Evolutionary conservation across 2,888 invertebrate species (phyloP).

Genomic region (Ennomos quercinarius): DNA sequence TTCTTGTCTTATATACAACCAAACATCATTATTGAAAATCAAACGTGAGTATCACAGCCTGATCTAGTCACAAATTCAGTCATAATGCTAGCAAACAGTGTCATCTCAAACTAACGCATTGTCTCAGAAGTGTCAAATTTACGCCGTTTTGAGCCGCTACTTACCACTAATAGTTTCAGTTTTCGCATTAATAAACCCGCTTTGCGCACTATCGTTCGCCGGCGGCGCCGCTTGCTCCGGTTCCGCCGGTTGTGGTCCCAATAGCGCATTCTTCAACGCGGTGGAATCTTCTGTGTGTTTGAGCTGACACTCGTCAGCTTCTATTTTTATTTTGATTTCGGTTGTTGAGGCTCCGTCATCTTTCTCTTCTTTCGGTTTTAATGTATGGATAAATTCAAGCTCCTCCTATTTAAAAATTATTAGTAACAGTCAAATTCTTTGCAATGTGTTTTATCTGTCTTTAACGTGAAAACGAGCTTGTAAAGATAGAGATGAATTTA

Average conservation of each 20-base stretch:
- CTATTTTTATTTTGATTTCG: conserved; percentile 63
- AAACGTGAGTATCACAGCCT: too few relatives aligned
- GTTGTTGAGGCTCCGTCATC: conserved; percentile 59
- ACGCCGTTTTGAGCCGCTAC: neutral
- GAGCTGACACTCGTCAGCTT: conserved; percentile 64
- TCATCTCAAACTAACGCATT: too few relatives aligned
- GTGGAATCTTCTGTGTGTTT: conserved; percentile 80
- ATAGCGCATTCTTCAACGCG: conserved; percentile 75
- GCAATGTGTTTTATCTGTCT: too few relatives aligned
- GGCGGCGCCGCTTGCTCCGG: conserved; percentile 54
- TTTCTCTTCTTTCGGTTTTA: conserved; percentile 88
- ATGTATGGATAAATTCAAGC: conserved; percentile 88
- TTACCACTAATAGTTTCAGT: conserved; percentile 65
- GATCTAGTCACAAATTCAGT: too few relatives aligned
- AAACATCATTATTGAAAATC: too few relatives aligned
- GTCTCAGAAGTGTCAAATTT: too few relatives aligned
- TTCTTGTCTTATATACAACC: too few relatives aligned
- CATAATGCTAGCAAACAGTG: too few relatives aligned
- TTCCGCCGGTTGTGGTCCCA: conserved; percentile 72
- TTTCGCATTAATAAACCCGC: conserved; percentile 48
- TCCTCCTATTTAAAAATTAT: conserved; percentile 85
- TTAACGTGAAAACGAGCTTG: neutral
- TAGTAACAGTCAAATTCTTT: too few relatives aligned
- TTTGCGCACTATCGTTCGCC: conserved; percentile 47
- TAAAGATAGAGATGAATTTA: neutral